These are phyloP conservation scores for Agrochola circellaris DNA, from an alignment of 2,888 invertebrate genomes.

Conservation along the genomic window DNA sequence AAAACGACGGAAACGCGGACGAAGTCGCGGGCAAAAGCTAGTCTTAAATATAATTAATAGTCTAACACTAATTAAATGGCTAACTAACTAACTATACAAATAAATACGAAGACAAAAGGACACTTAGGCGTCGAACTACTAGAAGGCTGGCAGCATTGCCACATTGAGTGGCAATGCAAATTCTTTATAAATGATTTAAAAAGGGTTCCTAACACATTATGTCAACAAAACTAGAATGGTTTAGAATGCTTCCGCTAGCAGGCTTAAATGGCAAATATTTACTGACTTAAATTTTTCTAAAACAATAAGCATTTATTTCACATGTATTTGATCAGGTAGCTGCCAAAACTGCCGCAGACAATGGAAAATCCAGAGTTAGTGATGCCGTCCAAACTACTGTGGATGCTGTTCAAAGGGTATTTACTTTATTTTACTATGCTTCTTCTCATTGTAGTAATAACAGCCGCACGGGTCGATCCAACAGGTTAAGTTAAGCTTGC, in stretches of 20 bases:
- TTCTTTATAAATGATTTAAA: background rate
- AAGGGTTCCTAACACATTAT: too few species aligned
- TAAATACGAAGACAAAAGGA: too few species aligned
- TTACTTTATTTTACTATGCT: background rate
- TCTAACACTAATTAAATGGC: too few species aligned
- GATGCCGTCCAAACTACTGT: conserved; percentile 79
- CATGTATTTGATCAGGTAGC: conserved; percentile 76
- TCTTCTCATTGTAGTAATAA: too few species aligned
- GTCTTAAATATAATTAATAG: too few species aligned
- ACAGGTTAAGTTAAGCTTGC: too few species aligned
- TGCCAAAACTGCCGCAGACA: conserved; percentile 83
- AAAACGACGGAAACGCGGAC: too few species aligned
- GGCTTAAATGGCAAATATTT: background rate
- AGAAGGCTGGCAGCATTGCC: background rate
- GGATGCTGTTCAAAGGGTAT: conserved; percentile 79
- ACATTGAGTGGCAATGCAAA: background rate
- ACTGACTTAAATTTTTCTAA: background rate
- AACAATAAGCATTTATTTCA: conserved; percentile 47
- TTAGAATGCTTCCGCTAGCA: background rate
- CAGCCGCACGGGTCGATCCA: too few species aligned
- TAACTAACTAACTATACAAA: too few species aligned
- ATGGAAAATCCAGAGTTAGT: conserved; percentile 79
- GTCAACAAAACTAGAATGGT: background rate
- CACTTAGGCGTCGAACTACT: background rate
- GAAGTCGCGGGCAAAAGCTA: too few species aligned